Percentiles rank a stretch among this genome's conserved stretches.
These are phyloP conservation scores for Fregata magnificens DNA, from an alignment of 2,113 vertebrate species.

Conservation along the genomic window DNA sequence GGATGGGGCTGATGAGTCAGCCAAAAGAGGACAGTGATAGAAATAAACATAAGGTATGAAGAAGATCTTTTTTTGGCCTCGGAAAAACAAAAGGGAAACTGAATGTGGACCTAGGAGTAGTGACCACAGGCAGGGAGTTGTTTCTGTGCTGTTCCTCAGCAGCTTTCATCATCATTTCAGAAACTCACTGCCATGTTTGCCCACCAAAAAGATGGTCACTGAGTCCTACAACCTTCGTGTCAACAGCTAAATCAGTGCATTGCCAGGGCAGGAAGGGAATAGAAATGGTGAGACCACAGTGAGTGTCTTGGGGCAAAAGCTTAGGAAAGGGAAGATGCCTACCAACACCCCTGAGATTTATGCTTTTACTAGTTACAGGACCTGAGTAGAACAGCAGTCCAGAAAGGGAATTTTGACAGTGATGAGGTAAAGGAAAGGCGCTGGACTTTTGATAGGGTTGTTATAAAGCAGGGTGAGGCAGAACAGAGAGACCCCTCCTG, in stretches of 20 bases:
- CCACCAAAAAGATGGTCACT: fast-evolving
- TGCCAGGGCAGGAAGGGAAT: not conserved
- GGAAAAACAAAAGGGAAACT: not conserved
- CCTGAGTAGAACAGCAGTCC: not conserved
- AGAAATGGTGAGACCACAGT: not conserved
- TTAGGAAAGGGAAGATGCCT: not conserved
- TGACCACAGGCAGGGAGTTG: not conserved
- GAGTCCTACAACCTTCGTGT: not conserved
- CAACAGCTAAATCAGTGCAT: not conserved
- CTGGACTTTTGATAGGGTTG: not conserved
- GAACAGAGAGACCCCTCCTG: not conserved
- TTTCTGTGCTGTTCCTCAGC: not conserved
- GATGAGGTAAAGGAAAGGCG: not conserved
- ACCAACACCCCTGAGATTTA: not conserved
- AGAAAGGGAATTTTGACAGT: not conserved
- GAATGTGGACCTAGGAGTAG: not conserved
- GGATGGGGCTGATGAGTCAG: not conserved
- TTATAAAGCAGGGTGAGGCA: not conserved
- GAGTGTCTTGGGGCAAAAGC: not conserved
- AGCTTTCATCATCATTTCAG: not conserved
- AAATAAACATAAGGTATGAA: not conserved
- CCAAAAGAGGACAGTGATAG: not conserved
- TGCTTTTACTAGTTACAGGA: not conserved
- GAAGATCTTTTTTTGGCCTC: not conserved
- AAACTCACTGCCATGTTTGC: not conserved